These are phyloP conservation scores for Phymatocera aterrima DNA, from an alignment of 2,888 invertebrate genomes.

Conservation along the genomic window DNA sequence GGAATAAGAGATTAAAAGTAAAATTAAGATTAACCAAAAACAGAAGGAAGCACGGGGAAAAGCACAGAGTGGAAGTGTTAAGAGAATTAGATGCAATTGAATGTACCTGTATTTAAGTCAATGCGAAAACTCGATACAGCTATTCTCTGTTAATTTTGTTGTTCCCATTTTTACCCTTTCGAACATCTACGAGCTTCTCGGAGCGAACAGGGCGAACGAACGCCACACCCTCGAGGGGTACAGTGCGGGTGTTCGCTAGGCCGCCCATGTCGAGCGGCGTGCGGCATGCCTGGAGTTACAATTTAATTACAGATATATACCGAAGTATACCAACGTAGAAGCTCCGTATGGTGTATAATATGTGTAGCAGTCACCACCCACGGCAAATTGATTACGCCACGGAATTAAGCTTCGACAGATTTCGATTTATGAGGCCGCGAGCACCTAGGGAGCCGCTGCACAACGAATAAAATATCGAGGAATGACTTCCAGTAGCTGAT, in stretches of 20 bases:
- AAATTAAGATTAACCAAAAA: neutral
- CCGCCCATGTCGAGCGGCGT: constrained; percentile 73
- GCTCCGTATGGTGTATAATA: constrained; percentile 56
- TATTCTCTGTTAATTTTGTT: too few relatives aligned
- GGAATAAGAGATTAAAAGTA: neutral
- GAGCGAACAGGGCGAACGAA: neutral
- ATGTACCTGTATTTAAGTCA: too few relatives aligned
- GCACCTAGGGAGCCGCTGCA: neutral
- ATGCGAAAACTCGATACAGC: too few relatives aligned
- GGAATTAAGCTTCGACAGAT: constrained; percentile 69
- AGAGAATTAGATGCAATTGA: too few relatives aligned
- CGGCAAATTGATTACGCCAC: constrained; percentile 74
- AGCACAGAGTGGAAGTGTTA: too few relatives aligned
- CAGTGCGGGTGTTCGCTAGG: constrained; percentile 54
- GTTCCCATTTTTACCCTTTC: too few relatives aligned
- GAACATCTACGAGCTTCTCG: too few relatives aligned
- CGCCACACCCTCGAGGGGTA: neutral
- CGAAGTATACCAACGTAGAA: too few relatives aligned
- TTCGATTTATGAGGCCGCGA: constrained; percentile 63
- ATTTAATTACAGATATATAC: constrained; percentile 75
- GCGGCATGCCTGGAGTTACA: constrained; percentile 73
- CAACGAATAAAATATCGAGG: neutral
- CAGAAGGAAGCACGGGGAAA: neutral
- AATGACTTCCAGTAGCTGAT: constrained; percentile 4
- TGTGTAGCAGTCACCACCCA: constrained; percentile 74